Evolutionary conservation across 2,113 vertebrate species (phyloP).

Genomic region (Phalacrocorax carbo): DNA sequence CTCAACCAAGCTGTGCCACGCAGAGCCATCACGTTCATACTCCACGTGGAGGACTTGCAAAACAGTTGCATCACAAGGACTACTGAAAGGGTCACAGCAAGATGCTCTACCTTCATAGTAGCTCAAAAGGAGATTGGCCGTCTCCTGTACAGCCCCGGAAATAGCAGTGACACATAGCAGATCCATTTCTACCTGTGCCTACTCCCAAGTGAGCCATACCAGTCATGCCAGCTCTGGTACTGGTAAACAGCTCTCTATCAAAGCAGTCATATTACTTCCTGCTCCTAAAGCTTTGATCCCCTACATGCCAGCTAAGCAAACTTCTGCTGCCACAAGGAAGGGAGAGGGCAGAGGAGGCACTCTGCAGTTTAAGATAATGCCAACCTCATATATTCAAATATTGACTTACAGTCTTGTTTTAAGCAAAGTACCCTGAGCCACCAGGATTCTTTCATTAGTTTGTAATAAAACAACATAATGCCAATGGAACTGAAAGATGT

Average conservation of each 20-base stretch:
- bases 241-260: not conserved
- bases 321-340: not conserved
- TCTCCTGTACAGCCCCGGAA: rapidly evolving
- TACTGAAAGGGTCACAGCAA: not conserved
- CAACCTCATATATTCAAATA: not conserved
- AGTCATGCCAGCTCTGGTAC: not conserved
- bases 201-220: not conserved
- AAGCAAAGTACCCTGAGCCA: not conserved
- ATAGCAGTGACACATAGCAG: not conserved
- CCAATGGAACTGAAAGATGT: not conserved
- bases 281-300: not conserved
- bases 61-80: not conserved
- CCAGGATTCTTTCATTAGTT: not conserved
- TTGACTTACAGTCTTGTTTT: not conserved
- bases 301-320: not conserved
- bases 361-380: not conserved
- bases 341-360: not conserved
- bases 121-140: not conserved
- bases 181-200: not conserved
- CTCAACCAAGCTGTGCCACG: not conserved
- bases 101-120: not conserved
- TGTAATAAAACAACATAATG: not conserved
- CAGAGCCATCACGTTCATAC: rapidly evolving
- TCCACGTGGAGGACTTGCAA: not conserved
- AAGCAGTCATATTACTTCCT: not conserved